phyloP scores from a whole-genome alignment of 2,797 vertebrate species.

The Gouania willdenowi region DNA sequence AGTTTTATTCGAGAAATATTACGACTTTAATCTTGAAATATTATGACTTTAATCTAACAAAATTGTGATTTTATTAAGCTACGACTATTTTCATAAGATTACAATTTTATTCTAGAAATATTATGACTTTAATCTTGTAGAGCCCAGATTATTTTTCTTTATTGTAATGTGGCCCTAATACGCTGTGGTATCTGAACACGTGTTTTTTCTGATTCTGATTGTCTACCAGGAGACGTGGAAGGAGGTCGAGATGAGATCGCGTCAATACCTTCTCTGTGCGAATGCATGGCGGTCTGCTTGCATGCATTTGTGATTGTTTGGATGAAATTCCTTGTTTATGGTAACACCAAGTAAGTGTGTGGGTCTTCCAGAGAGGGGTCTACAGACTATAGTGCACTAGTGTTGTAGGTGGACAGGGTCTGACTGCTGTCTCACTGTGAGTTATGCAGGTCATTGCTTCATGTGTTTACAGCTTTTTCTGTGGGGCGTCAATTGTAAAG shows the following conservation, averaged over 20 bases:
- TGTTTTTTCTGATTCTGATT: too few relatives aligned
- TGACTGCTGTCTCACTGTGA: constrained; percentile 58
- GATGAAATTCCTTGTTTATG: constrained; percentile 43
- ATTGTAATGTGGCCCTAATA: too few relatives aligned
- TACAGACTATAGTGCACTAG: constrained; percentile 25
- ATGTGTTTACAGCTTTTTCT: constrained; percentile 61
- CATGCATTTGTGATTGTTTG: constrained; percentile 52
- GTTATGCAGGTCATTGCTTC: constrained; percentile 61
- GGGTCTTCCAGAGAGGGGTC: constrained; percentile 37
- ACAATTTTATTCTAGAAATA: too few relatives aligned
- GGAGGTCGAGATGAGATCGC: background rate
- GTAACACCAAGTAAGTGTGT: constrained; percentile 42
- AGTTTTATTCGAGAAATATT: too few relatives aligned
- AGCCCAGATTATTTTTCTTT: too few relatives aligned
- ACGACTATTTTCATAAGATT: too few relatives aligned
- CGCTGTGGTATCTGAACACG: too few relatives aligned
- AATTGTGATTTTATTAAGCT: too few relatives aligned
- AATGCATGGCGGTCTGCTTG: constrained; percentile 26
- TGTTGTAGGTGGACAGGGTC: constrained; percentile 38
- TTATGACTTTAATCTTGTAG: too few relatives aligned
- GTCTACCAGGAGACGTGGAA: constrained; percentile 18
- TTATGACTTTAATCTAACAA: too few relatives aligned
- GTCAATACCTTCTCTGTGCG: constrained; percentile 13
- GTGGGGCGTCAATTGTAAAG: too few relatives aligned
- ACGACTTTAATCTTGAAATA: too few relatives aligned